Evolutionary conservation across 2,888 invertebrate genomes (phyloP).

Genomic region (Chloroclysta siterata): DNA sequence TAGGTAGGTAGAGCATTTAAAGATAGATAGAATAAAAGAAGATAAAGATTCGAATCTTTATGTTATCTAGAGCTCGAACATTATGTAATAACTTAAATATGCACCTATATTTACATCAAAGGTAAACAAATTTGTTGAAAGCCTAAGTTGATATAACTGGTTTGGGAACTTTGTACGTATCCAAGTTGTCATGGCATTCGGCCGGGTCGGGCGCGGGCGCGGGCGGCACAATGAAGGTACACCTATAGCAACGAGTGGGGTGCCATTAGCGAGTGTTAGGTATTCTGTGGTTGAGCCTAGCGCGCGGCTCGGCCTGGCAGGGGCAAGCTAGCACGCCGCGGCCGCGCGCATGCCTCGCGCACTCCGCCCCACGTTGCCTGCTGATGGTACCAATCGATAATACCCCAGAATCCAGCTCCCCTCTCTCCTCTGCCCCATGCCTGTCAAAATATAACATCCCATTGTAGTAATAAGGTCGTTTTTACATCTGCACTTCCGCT

Average conservation of each 20-base stretch:
- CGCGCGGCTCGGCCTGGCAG: conserved; percentile 26
- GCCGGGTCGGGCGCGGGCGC: conserved; percentile 24
- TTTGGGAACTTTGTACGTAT: conserved; percentile 41
- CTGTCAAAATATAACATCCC: conserved; percentile 78
- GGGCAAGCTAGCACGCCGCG: conserved; percentile 28
- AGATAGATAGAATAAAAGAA: too few species aligned
- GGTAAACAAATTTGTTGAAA: neutral
- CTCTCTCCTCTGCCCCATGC: conserved; percentile 70
- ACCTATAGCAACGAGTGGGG: conserved; percentile 26
- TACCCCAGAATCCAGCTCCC: conserved; percentile 74
- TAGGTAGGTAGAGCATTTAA: too few species aligned
- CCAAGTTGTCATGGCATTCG: conserved; percentile 41
- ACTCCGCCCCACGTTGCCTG: conserved; percentile 65
- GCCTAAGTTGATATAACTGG: conserved; percentile 34
- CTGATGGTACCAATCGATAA: conserved; percentile 81
- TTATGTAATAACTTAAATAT: neutral
- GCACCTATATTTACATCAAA: too few species aligned
- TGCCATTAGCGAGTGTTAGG: conserved; percentile 25
- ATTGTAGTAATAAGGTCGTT: conserved; percentile 78
- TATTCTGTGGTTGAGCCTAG: conserved; percentile 35
- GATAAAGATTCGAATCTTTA: too few species aligned
- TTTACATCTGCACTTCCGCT: conserved; percentile 68
- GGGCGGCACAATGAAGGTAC: conserved; percentile 28
- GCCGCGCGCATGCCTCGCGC: conserved; percentile 60
- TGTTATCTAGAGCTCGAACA: too few species aligned